Percentiles rank a stretch among this genome's conserved stretches.
Conservation (phyloP, 30 jellyfish, hydroid and myxozoan species). For the Sanderia malayensis region DNA sequence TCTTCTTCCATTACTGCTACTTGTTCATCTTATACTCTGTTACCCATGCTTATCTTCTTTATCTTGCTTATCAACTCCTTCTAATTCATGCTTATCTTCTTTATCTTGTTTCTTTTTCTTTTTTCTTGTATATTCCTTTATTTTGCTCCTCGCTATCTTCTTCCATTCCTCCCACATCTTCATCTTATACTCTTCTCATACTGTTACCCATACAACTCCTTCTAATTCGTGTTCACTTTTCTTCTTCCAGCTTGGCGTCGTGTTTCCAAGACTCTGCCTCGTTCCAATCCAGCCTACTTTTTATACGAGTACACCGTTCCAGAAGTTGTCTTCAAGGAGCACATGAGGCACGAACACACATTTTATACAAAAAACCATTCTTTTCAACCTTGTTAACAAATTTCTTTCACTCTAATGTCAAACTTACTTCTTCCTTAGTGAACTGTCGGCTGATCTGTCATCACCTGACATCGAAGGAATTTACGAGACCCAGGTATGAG, state of each 20-base stretch:
- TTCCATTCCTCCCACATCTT: too few relatives aligned
- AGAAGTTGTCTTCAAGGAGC: constrained; percentile 77
- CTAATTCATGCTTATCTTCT: too few relatives aligned
- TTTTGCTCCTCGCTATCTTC: too few relatives aligned
- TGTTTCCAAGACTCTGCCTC: constrained; percentile 79
- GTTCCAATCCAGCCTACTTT: constrained; percentile 73
- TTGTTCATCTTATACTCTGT: too few relatives aligned
- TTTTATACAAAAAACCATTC: too few relatives aligned
- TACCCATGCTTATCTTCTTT: too few relatives aligned
- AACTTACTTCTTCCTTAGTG: constrained; percentile 65
- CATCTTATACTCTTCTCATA: too few relatives aligned
- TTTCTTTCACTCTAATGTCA: too few relatives aligned
- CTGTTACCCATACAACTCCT: too few relatives aligned
- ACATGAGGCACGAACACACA: constrained; percentile 78
- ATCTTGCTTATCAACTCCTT: too few relatives aligned
- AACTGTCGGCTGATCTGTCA: constrained; percentile 82
- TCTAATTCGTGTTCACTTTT: background rate
- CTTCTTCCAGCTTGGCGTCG: constrained; percentile 82
- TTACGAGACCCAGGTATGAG: constrained; percentile 90
- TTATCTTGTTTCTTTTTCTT: background rate
- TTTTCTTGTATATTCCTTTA: background rate
- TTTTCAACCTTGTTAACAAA: too few relatives aligned
- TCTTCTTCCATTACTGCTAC: too few relatives aligned
- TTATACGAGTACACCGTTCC: constrained; percentile 88
- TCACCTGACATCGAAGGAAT: constrained; percentile 97